Conservation (phyloP, 2,113 vertebrate genomes). For the Phycodurus eques region DNA sequence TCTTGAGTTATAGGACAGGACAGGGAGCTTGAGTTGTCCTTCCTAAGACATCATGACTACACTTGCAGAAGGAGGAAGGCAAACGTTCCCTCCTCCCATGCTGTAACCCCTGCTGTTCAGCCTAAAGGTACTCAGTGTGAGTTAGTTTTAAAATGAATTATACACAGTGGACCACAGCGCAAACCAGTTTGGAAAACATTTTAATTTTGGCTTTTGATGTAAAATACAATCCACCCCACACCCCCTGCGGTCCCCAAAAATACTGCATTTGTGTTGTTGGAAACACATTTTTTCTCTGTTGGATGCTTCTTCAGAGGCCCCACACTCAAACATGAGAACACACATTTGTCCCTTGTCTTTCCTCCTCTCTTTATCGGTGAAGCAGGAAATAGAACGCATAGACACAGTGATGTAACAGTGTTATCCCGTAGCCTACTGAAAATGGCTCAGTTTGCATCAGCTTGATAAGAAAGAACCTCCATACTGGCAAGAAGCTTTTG, state of each 20-base stretch:
- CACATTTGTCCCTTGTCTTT: conserved; percentile 15
- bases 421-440: conserved; percentile 56
- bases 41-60: conserved; percentile 42
- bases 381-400: conserved; percentile 54
- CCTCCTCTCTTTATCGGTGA: conserved; percentile 37
- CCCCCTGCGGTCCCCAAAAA: conserved; percentile 23
- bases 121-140: conserved; percentile 7
- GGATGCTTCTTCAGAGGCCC: conserved; percentile 23
- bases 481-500: conserved; percentile 50
- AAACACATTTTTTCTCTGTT: conserved; percentile 14
- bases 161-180: conserved; percentile 40
- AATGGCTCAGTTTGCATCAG: conserved; percentile 44
- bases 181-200: conserved; percentile 37
- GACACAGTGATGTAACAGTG: conserved; percentile 38
- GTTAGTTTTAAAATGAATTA: conserved; percentile 52
- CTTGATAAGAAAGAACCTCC: neutral
- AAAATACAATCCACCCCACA: neutral
- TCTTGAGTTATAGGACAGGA: conserved; percentile 40
- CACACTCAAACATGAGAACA: neutral
- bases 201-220: conserved; percentile 59
- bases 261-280: conserved; percentile 17
- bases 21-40: conserved; percentile 21
- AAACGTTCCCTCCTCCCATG: neutral
- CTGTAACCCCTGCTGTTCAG: too few species aligned
- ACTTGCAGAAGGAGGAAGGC: conserved; percentile 36